A percentile compares a stretch with the other conserved stretches of the same genome.
Evolutionary conservation across 2,113 vertebrate species (phyloP).

Genomic region (Ancistrus triradiatus): DNA sequence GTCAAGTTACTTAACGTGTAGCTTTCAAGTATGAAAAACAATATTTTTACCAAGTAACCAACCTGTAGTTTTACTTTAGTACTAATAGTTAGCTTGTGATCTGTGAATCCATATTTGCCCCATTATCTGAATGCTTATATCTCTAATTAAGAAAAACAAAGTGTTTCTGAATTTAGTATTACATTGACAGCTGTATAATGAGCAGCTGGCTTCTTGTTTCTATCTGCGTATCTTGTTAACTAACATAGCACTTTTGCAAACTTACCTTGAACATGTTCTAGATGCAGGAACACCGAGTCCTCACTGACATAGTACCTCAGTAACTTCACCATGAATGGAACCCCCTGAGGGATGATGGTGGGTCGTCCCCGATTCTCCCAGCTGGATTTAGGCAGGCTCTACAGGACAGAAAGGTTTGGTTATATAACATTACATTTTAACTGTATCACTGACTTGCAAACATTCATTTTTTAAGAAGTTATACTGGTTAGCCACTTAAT

Average conservation of each 20-base stretch:
- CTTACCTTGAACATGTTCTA: slow-evolving; percentile 89
- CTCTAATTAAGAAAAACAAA: not conserved
- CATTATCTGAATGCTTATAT: too few species aligned
- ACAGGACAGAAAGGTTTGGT: slow-evolving; percentile 4
- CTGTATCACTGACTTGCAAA: too few species aligned
- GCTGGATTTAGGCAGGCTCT: slow-evolving; percentile 90
- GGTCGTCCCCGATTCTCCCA: slow-evolving; percentile 75
- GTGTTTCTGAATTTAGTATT: not conserved
- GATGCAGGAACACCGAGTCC: slow-evolving; percentile 88
- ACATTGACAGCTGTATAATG: not conserved
- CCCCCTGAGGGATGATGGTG: slow-evolving; percentile 91
- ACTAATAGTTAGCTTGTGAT: too few species aligned
- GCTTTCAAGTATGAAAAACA: too few species aligned
- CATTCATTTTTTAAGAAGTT: too few species aligned
- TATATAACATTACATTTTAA: too few species aligned
- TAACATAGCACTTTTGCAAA: not conserved
- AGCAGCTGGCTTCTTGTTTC: not conserved
- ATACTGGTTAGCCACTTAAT: too few species aligned
- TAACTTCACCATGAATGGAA: slow-evolving; percentile 93
- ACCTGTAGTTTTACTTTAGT: too few species aligned
- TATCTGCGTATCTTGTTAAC: not conserved
- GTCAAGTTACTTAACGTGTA: too few species aligned
- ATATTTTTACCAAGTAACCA: too few species aligned
- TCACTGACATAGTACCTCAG: slow-evolving; percentile 88
- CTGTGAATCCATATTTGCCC: too few species aligned